Percentiles rank a stretch among this genome's conserved stretches.
phyloP scores from a whole-genome alignment of 2,797 vertebrate species.

The Oreochromis mossambicus region DNA sequence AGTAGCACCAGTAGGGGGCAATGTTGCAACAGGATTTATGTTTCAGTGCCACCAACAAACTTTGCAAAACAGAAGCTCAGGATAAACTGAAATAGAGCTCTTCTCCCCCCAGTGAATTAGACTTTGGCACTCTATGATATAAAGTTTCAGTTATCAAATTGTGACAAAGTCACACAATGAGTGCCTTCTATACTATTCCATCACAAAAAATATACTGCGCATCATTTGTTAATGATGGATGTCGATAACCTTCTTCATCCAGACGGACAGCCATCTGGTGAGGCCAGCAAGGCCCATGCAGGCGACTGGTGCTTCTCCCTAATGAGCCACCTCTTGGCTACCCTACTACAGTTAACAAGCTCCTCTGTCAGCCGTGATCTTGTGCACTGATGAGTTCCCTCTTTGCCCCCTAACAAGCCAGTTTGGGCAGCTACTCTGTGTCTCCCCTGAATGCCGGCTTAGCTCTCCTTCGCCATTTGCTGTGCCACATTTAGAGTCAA shows the following conservation, averaged over 20 bases:
- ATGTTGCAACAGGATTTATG: constrained; percentile 38
- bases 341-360: constrained; percentile 56
- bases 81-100: constrained; percentile 9
- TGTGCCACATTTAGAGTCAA: constrained; percentile 32
- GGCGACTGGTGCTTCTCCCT: constrained; percentile 43
- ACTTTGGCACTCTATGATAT: not conserved
- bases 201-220: not conserved
- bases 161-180: not conserved
- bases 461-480: constrained; percentile 26
- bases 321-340: constrained; percentile 62
- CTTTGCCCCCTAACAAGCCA: constrained; percentile 56
- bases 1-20: constrained; percentile 58
- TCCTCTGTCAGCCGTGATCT: constrained; percentile 56
- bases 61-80: not conserved
- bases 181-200: not conserved
- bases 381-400: constrained; percentile 52
- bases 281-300: constrained; percentile 9
- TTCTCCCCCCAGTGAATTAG: constrained; percentile 9
- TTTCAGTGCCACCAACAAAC: not conserved
- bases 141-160: constrained; percentile 22
- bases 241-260: not conserved
- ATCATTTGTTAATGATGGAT: constrained; percentile 30
- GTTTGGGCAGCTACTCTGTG: constrained; percentile 30
- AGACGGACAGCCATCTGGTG: constrained; percentile 51
- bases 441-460: constrained; percentile 34